Evolutionary conservation across 2,113 vertebrate genomes (phyloP).

Genomic region (Bubalus kerabau): DNA sequence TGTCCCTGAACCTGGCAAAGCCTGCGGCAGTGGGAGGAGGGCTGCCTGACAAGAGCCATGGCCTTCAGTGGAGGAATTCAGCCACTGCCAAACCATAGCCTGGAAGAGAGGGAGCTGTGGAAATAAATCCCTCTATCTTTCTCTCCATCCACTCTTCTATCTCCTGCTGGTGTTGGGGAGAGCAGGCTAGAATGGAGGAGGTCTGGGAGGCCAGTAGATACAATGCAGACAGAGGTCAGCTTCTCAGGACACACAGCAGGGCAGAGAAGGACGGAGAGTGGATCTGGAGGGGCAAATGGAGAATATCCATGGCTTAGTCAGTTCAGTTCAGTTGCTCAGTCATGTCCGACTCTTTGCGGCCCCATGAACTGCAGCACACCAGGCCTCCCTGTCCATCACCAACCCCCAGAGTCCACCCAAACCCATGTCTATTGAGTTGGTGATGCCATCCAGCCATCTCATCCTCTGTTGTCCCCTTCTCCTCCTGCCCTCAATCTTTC

Average conservation of each 20-base stretch:
- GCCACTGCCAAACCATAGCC: background rate
- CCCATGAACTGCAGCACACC: background rate
- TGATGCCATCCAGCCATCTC: background rate
- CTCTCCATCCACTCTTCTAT: background rate
- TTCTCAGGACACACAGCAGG: background rate
- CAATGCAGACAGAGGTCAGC: background rate
- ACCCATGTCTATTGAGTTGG: background rate
- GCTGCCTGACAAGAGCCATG: background rate
- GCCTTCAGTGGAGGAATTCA: background rate
- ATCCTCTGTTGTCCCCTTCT: background rate
- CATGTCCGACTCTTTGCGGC: accelerated
- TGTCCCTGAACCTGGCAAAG: background rate
- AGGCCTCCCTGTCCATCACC: background rate
- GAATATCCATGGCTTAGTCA: background rate
- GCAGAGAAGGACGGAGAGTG: background rate
- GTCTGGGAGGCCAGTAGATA: background rate
- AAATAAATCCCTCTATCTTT: background rate
- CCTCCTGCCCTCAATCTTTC: background rate
- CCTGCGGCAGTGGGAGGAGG: background rate
- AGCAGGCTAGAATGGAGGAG: background rate
- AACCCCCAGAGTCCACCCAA: background rate
- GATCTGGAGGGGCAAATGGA: background rate
- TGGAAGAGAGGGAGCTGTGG: background rate
- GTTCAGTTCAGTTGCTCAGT: background rate
- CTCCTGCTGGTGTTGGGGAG: background rate